Percentiles rank a stretch among this genome's conserved stretches.
These are phyloP conservation scores for Limanda limanda DNA, from an alignment of 2,113 vertebrate species.

Conservation along the genomic window DNA sequence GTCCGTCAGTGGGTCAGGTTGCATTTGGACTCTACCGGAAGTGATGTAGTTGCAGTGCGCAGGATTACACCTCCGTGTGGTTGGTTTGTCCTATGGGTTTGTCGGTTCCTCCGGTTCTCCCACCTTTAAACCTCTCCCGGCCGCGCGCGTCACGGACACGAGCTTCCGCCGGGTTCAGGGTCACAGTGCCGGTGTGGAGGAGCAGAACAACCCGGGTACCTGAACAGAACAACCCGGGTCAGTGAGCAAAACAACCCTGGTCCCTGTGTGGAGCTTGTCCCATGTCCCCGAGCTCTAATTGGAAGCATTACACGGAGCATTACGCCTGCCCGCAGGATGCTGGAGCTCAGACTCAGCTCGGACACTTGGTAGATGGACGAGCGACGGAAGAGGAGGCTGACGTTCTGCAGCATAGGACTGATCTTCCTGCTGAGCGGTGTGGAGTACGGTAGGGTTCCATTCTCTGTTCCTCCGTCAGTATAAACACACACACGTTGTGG, in stretches of 20 bases:
- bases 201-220: too few relatives aligned
- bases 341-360: not conserved
- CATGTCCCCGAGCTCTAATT: slow-evolving; percentile 41
- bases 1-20: not conserved
- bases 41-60: slow-evolving; percentile 37
- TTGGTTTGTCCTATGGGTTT: too few relatives aligned
- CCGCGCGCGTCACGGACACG: not conserved
- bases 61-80: not conserved
- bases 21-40: slow-evolving; percentile 22
- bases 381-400: slow-evolving; percentile 78
- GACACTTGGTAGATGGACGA: slow-evolving; percentile 70
- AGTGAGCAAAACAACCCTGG: too few relatives aligned
- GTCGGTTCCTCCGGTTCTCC: not conserved
- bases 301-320: slow-evolving; percentile 45
- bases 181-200: too few relatives aligned
- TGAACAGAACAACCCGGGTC: too few relatives aligned
- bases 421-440: slow-evolving; percentile 86
- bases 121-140: too few relatives aligned
- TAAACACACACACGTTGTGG: not conserved
- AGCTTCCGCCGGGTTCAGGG: too few relatives aligned
- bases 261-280: too few relatives aligned
- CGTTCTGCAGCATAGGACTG: slow-evolving; percentile 82
- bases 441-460: slow-evolving; percentile 81
- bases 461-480: not conserved
- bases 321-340: slow-evolving; percentile 14